Conservation (phyloP, 1,140 invertebrate genomes). For the Tetramorium alpestre region DNA sequence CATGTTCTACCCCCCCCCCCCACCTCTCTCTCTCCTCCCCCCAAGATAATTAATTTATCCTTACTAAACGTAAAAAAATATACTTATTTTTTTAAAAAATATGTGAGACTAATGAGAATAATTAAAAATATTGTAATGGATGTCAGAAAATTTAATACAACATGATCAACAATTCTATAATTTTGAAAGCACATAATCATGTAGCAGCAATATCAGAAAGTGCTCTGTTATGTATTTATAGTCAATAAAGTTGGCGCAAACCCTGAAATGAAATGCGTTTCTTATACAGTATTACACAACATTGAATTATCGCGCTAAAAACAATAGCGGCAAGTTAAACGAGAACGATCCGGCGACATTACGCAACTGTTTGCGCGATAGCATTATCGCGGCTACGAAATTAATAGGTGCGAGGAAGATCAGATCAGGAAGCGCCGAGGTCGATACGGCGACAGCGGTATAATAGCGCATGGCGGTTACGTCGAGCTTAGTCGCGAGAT, state of each 20-base stretch:
- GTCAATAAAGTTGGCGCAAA: slow-evolving; percentile 14
- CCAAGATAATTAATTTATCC: background rate
- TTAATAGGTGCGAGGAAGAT: slow-evolving; percentile 54
- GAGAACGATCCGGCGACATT: background rate
- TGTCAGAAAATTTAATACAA: background rate
- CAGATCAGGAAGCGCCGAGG: slow-evolving; percentile 16
- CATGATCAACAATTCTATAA: background rate
- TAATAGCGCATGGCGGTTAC: slow-evolving; percentile 61
- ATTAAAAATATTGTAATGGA: background rate
- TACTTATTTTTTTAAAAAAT: background rate
- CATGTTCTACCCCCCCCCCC: background rate
- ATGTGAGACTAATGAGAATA: background rate
- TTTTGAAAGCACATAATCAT: background rate
- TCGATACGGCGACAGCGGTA: slow-evolving; percentile 55
- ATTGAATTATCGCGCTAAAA: slow-evolving; percentile 7
- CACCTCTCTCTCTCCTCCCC: background rate
- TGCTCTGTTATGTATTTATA: background rate
- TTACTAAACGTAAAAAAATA: background rate
- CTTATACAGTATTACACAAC: background rate
- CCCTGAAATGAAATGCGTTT: background rate
- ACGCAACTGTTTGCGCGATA: slow-evolving; percentile 14
- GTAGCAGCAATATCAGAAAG: background rate
- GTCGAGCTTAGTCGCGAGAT: slow-evolving; percentile 43
- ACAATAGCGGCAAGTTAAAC: background rate
- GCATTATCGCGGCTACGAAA: slow-evolving; percentile 38